phyloP scores from a whole-genome alignment of 2,888 invertebrate genomes.

The Bombyx huttoni region DNA sequence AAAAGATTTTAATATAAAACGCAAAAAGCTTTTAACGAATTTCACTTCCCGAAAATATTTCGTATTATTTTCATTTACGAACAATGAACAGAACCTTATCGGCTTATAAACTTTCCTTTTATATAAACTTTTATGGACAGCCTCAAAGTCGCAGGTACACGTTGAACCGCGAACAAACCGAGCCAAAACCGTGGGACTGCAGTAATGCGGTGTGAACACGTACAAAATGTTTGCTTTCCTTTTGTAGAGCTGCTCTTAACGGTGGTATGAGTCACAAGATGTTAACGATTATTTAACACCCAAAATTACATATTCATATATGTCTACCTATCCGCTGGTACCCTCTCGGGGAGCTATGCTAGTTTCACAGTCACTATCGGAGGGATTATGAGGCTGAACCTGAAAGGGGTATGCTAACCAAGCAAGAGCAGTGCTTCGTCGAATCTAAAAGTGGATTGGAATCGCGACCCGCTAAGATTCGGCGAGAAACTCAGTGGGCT shows the following conservation, averaged over 20 bases:
- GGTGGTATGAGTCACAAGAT: conserved; percentile 8
- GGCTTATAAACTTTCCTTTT: conserved; percentile 10
- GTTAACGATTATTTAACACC: background rate
- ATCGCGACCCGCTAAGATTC: too few species aligned
- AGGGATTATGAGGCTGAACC: too few species aligned
- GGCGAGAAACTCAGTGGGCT: too few species aligned
- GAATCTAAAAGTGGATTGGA: too few species aligned
- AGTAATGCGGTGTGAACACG: conserved; percentile 30
- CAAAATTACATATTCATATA: background rate
- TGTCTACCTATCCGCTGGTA: too few species aligned
- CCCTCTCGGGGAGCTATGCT: too few species aligned
- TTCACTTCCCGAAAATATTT: background rate
- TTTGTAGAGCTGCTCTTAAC: conserved; percentile 19
- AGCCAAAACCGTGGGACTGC: conserved; percentile 23
- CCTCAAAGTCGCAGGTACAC: conserved; percentile 18
- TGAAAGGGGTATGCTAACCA: too few species aligned
- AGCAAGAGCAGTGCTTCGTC: too few species aligned
- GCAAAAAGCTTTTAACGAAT: too few species aligned
- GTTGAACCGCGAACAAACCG: conserved; percentile 18
- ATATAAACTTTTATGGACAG: conserved; percentile 8
- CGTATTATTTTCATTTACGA: background rate
- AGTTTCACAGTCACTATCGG: too few species aligned
- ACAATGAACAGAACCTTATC: background rate
- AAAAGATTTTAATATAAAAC: too few species aligned
- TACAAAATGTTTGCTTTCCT: conserved; percentile 29